These are phyloP conservation scores for Seladonia tumulorum DNA, from an alignment of 2,888 invertebrate species.

Conservation along the genomic window DNA sequence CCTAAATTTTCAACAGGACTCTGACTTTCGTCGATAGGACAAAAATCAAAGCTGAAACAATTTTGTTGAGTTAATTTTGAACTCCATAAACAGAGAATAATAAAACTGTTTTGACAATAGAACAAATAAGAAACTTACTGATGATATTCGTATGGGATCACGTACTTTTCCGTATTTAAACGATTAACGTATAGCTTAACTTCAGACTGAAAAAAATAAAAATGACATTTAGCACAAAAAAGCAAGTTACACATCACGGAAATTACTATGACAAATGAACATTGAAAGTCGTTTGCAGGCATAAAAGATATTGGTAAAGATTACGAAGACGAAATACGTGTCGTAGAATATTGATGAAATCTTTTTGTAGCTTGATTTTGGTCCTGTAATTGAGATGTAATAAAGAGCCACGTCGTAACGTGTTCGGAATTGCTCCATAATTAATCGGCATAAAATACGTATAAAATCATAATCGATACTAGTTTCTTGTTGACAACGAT, in stretches of 20 bases:
- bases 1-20: slow-evolving; percentile 99
- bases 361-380: not conserved
- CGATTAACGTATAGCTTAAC: slow-evolving; percentile 97
- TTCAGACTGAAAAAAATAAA: slow-evolving; percentile 89
- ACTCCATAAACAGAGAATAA: slow-evolving; percentile 1
- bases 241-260: not conserved
- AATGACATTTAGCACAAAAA: slow-evolving; percentile 1
- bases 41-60: slow-evolving; percentile 94
- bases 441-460: not conserved
- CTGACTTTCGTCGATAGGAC: slow-evolving; percentile 88
- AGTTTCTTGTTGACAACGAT: not conserved
- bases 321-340: not conserved
- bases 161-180: slow-evolving; percentile 98
- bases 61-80: not conserved
- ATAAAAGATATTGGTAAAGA: not conserved
- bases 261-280: not conserved
- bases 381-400: not conserved
- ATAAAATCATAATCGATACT: not conserved
- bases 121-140: slow-evolving; percentile 86
- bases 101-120: not conserved
- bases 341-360: not conserved
- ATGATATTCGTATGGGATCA: slow-evolving; percentile 99
- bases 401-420: slow-evolving; percentile 10
- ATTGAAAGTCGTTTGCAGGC: not conserved
- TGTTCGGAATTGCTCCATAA: not conserved